Evolutionary conservation across 1,140 invertebrate species (phyloP), one percentile per base, ranked within the genome.

Genomic region (Penaeus vannamei): DNA sequence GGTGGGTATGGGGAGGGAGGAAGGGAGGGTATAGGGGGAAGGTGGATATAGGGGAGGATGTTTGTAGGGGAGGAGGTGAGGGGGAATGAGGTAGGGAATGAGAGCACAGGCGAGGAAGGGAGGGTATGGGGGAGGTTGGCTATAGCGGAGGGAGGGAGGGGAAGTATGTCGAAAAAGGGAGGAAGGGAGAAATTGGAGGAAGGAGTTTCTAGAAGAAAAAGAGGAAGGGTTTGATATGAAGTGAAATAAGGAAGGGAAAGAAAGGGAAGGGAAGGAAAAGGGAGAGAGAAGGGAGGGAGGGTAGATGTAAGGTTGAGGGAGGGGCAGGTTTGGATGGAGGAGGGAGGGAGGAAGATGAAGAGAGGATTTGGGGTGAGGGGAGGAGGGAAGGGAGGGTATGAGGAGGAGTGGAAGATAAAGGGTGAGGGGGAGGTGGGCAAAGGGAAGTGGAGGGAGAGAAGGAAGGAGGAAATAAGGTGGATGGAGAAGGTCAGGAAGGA

Each of bases 161-260:
- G 77, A 7, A n/a, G 62, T 17, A n/a, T 17, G 29, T 23, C 14
- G 62, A 64, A 4, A 14, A 14, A 29, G 3, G 2, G 42, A n/a
- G 42, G 5, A n/a, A n/a, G 5, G 42, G 20, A 14, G 62, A 66
- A n/a, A n/a, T n/a, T n/a, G 42, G 20, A 32, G 62, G 22, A 8
- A 36, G 42, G 32, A 32, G 10, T 32, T n/a, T n/a, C 2, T 26
- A 17, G 32, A 19, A 42, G n/a, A 26, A 60, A 60, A 60, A 46
- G 53, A 26, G 29, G n/a, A 61, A 79, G 14, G 60, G 32, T n/a
- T n/a, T n/a, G n/a, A n/a, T n/a, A n/a, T n/a, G n/a, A n/a, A 12
- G 53, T 12, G 61, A 42, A 36, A 76, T 17, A 79, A 61, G 79
- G 26, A 79, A 19, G 60, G 53, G 36, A 60, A 86, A 86, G 62